Percentiles rank a stretch among this genome's conserved stretches.
These are phyloP conservation scores for Tetramorium bicarinatum DNA, from an alignment of 2,888 invertebrate genomes.

Conservation along the genomic window DNA sequence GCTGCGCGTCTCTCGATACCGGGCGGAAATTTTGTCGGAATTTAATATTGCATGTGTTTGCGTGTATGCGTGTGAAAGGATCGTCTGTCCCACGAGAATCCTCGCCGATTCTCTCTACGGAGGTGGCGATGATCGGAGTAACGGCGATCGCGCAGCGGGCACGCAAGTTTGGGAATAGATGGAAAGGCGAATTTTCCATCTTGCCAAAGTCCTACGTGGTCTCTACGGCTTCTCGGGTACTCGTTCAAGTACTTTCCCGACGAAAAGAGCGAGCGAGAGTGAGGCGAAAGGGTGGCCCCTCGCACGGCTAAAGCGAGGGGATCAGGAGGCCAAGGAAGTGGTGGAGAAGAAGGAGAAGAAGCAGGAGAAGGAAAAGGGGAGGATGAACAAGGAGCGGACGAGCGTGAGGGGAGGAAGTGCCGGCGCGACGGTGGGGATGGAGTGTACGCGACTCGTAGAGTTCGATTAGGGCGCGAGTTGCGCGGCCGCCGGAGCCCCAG, in stretches of 20 bases:
- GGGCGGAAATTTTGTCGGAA: background rate
- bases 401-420: slow-evolving; percentile 28
- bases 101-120: background rate
- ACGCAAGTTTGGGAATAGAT: background rate
- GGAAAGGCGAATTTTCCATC: slow-evolving; percentile 50
- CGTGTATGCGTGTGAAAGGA: background rate
- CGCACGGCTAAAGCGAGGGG: slow-evolving; percentile 53
- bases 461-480: slow-evolving; percentile 84
- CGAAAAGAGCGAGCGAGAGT: slow-evolving; percentile 75
- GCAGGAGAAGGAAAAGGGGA: slow-evolving; percentile 23
- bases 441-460: slow-evolving; percentile 78
- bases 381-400: slow-evolving; percentile 55
- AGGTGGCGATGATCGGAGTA: background rate
- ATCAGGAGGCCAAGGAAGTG: slow-evolving; percentile 65
- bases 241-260: slow-evolving; percentile 63
- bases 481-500: slow-evolving; percentile 86
- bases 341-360: slow-evolving; percentile 56
- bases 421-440: slow-evolving; percentile 67
- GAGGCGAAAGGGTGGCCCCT: slow-evolving; percentile 74
- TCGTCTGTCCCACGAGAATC: background rate
- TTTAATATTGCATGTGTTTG: background rate
- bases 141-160: background rate
- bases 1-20: background rate
- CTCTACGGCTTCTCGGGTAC: slow-evolving; percentile 51
- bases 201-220: slow-evolving; percentile 57